These are phyloP conservation scores for Sylvia atricapilla DNA, from an alignment of 2,113 vertebrate genomes.

Conservation along the genomic window DNA sequence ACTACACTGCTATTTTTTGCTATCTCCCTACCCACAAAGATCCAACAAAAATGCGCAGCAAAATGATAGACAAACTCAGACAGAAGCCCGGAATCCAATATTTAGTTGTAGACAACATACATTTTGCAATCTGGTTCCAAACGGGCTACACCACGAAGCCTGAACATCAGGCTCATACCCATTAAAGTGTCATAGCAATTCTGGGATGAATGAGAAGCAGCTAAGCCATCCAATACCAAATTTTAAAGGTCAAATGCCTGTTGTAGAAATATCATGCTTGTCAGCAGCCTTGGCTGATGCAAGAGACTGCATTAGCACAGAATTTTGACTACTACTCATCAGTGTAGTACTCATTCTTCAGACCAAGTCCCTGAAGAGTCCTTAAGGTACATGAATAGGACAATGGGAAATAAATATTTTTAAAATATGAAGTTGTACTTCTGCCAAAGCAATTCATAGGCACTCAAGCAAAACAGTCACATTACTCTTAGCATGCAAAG, in stretches of 20 bases:
- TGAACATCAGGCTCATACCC: background rate
- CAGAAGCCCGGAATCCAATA: background rate
- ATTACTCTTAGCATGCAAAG: background rate
- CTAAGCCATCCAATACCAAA: background rate
- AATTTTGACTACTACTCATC: background rate
- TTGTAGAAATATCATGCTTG: background rate
- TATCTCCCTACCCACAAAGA: background rate
- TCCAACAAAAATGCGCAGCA: background rate
- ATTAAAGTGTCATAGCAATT: background rate
- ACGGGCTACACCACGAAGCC: background rate
- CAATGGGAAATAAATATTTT: conserved; percentile 27
- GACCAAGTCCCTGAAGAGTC: conserved; percentile 1
- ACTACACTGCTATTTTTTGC: background rate
- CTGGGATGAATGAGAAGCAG: background rate
- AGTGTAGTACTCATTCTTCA: background rate
- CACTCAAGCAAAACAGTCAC: background rate
- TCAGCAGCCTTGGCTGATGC: background rate
- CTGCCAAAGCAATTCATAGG: conserved; percentile 19
- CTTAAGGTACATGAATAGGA: background rate
- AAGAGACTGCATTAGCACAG: background rate
- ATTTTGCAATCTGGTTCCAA: background rate
- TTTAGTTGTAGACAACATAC: background rate
- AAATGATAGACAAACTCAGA: background rate
- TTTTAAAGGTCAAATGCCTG: conserved; percentile 19
- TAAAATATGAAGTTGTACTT: conserved; percentile 5